These are phyloP conservation scores for Epinephelus moara DNA, from an alignment of 2,113 vertebrate genomes.

Conservation along the genomic window DNA sequence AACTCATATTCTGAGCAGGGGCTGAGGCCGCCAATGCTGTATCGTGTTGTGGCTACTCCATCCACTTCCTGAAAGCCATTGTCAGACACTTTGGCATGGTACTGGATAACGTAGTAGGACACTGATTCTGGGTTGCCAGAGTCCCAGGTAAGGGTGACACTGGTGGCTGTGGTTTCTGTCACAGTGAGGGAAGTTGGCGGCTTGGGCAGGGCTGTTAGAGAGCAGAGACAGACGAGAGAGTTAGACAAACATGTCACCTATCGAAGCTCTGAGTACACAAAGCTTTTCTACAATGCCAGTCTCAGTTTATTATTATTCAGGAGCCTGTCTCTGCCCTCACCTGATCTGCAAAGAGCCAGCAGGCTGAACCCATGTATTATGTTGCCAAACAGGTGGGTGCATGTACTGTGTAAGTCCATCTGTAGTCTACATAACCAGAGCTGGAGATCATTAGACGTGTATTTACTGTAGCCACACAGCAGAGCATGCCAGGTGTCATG, in stretches of 20 bases:
- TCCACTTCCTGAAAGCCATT: conserved; percentile 96
- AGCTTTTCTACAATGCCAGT: background rate
- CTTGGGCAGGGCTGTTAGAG: conserved; percentile 90
- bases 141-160: conserved; percentile 97
- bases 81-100: conserved; percentile 85
- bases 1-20: conserved; percentile 97
- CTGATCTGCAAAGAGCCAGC: conserved; percentile 7
- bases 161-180: conserved; percentile 98
- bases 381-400: conserved; percentile 10
- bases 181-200: conserved; percentile 91
- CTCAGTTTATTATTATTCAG: conserved; percentile 26
- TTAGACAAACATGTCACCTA: conserved; percentile 13
- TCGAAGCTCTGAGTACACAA: background rate
- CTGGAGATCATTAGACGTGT: background rate
- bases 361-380: background rate
- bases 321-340: background rate
- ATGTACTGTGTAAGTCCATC: background rate
- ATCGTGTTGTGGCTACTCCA: conserved; percentile 97
- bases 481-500: background rate
- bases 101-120: conserved; percentile 96
- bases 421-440: background rate
- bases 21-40: conserved; percentile 97
- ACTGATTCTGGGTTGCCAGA: conserved; percentile 95
- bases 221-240: background rate
- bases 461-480: background rate